Evolutionary conservation across 1,140 invertebrate species (phyloP), one percentile per base, ranked within the genome.

Genomic region (Lamellibrachia luymesi): DNA sequence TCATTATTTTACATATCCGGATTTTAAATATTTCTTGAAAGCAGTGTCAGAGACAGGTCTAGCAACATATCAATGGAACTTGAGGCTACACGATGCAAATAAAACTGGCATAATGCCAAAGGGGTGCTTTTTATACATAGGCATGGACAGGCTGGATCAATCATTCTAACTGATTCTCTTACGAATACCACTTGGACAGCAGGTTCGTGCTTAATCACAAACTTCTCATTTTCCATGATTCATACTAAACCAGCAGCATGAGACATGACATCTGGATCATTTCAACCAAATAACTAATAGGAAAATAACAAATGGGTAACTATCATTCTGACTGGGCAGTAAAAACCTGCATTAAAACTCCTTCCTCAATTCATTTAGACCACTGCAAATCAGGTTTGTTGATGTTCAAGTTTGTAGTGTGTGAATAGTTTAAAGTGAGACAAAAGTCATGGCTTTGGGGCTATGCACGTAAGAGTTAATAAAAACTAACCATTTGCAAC

Each of bases 141-240:
- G 64, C 64, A 4, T 22, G 25, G 7, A 80, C 25, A 80, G 13
- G 17, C 64, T 22, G 64, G 64, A 80, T 80, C 64, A 80, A 22
- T 80, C 64, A 2, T 80, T 80, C 64, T 22, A 10, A 80, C 17
- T 4, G 64, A 80, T 80, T 80, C 64, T 80, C 64, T 80, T 22
- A 80, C 64, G 13, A 80, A 80, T 22, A 80, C 64, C 64, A 80
- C 25, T 80, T 80, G 64, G 64, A 80, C 64, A 80, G 64, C 64
- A 80, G 25, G 64, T 80, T 6, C 4, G 25, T 80, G 64, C 64
- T 80, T 10, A 80, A 17, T 80, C 64, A 80, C 17, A 22, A 80
- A 80, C 64, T 80, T 80, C 64, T 80, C 64, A 80, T 80, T 80
- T 80, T 80, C 64, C 25, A 80, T 80, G 64, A 80, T 80, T 80